phyloP scores from a whole-genome alignment of 2,888 invertebrate genomes.

The Patella caerulea region DNA sequence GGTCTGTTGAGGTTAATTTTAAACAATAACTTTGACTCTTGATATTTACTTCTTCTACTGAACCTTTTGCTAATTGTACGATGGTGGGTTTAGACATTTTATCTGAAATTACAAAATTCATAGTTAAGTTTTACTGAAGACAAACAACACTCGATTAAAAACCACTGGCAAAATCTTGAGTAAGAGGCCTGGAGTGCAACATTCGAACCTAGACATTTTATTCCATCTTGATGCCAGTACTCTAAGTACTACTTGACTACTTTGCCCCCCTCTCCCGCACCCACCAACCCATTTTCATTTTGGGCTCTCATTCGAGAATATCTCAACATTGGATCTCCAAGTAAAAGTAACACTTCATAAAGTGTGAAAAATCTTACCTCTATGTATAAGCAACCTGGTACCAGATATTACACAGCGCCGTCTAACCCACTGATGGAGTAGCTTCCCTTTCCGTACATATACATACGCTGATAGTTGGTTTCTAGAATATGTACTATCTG shows the following conservation, averaged over 20 bases:
- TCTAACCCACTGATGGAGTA: conserved; percentile 70
- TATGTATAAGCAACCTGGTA: conserved; percentile 70
- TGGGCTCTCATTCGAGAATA: too few species aligned
- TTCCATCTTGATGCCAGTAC: too few species aligned
- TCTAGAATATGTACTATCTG: conserved; percentile 68
- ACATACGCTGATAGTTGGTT: conserved; percentile 65
- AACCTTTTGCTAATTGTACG: conserved; percentile 69
- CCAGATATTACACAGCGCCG: conserved; percentile 70
- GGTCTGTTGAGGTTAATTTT: conserved; percentile 65
- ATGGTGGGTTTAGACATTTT: conserved; percentile 63
- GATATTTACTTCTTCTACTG: conserved; percentile 67
- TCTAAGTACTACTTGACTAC: too few species aligned
- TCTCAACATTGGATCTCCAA: not conserved
- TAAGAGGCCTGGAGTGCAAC: too few species aligned
- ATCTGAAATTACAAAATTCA: conserved; percentile 34
- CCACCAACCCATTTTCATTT: too few species aligned
- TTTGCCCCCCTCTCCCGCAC: too few species aligned
- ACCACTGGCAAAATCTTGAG: too few species aligned
- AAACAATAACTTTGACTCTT: conserved; percentile 67
- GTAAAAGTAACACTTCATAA: not conserved
- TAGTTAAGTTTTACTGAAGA: too few species aligned
- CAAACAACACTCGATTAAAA: too few species aligned
- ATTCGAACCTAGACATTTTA: too few species aligned
- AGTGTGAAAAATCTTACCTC: conserved; percentile 55
- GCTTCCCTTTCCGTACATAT: conserved; percentile 69